Conservation (phyloP, 2,797 vertebrate species). For the Anguilla megastoma region DNA sequence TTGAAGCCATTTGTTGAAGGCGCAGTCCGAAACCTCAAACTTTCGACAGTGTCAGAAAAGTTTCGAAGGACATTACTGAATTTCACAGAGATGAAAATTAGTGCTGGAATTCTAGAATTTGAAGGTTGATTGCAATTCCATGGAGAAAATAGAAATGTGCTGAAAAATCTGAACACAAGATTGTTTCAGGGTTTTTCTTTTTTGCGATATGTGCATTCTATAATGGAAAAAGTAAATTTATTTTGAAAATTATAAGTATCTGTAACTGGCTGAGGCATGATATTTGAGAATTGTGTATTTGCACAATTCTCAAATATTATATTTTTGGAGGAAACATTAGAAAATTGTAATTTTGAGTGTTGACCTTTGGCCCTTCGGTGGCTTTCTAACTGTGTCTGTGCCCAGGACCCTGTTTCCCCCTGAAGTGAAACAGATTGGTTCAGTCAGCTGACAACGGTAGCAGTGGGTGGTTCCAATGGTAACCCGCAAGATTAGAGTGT, state of each 20-base stretch:
- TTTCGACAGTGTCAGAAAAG: background rate
- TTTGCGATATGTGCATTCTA: background rate
- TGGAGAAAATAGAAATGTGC: background rate
- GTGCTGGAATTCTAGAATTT: background rate
- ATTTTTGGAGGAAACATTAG: background rate
- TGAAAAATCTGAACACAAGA: background rate
- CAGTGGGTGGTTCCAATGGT: background rate
- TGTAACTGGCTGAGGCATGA: background rate
- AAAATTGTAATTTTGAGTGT: background rate
- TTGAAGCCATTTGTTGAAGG: background rate
- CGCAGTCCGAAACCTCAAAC: background rate
- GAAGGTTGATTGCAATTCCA: background rate
- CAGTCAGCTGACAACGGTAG: background rate
- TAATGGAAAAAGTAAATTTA: background rate
- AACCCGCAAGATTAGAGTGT: background rate
- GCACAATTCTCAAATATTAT: no score
- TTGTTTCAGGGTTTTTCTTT: background rate
- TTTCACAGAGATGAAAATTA: background rate
- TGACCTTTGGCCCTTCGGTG: slow-evolving; percentile 1
- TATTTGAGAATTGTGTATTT: background rate
- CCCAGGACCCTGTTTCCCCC: background rate
- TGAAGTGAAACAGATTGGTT: background rate
- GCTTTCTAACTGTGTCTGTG: background rate
- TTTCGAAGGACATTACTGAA: background rate
- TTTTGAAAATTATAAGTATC: background rate